Evolutionary conservation across 2,888 invertebrate species (phyloP).

Genomic region (Axea sp.): DNA sequence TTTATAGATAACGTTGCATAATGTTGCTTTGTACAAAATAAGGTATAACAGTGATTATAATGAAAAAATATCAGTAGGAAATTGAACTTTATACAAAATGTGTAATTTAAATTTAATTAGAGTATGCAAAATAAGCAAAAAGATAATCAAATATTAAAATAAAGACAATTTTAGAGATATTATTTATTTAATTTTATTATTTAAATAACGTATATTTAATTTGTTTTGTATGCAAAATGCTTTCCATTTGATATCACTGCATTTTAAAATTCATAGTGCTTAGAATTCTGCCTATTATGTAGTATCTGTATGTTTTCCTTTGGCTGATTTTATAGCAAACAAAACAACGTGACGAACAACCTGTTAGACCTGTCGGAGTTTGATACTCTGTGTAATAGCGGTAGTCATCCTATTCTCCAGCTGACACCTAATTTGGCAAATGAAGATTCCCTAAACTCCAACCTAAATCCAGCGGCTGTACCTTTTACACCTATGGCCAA

Average conservation of each 20-base stretch:
- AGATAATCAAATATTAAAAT: too few species aligned
- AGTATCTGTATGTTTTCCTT: constrained; percentile 71
- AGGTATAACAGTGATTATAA: too few species aligned
- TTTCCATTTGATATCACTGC: too few species aligned
- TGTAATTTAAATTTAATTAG: too few species aligned
- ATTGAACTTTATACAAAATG: too few species aligned
- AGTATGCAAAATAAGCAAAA: too few species aligned
- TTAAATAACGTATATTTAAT: constrained; percentile 2
- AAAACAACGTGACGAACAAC: constrained; percentile 81
- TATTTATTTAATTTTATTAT: constrained; percentile 7
- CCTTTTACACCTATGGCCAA: constrained; percentile 76
- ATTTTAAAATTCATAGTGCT: constrained; percentile 27
- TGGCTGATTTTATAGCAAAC: constrained; percentile 79
- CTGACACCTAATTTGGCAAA: constrained; percentile 75
- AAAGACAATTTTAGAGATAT: too few species aligned
- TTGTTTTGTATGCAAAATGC: too few species aligned
- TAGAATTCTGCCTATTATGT: constrained; percentile 65
- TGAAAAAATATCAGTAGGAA: too few species aligned
- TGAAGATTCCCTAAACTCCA: constrained; percentile 78
- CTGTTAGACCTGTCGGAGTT: constrained; percentile 80
- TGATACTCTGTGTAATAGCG: constrained; percentile 78
- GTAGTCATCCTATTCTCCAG: constrained; percentile 77
- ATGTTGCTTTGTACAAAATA: too few species aligned
- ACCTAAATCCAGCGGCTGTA: constrained; percentile 76
- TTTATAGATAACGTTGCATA: too few species aligned